Base-by-base conservation (phyloP, 2,888 invertebrate genomes). In the Timema podura region DNA sequence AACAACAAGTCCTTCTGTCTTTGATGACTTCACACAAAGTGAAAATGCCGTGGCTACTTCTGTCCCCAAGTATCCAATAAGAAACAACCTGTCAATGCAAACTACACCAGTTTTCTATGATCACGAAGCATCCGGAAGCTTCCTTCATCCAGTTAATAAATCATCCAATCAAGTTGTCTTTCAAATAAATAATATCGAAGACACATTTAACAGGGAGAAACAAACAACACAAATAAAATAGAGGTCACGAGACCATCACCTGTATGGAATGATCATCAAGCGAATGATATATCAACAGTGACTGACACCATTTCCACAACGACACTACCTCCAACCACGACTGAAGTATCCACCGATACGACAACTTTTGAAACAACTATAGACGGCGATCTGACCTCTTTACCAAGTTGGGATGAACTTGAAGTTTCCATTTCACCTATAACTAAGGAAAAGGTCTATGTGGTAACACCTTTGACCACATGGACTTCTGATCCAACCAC, bases 391-490 rank as follows among this genome's bases (percentile, higher is more conserved):
- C 67, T 74, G 0, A 83, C 83, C 5, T 76, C 79, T 9, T 84
- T 83, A 67, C 80, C 84, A 0, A 83, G 84, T 2, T 92, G 92
- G 92, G 87, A 88, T 57, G 83, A 85, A 76, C 84, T 89, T 73
- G 86, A 88, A 77, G 87, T 91, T 1, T 88, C 90, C 16, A 88
- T 91, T 78, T 90, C 91, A 11, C 88, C 91, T n/a, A 81, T 88
- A 71, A 91, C 91, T 6, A 89, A 90, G 77, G 93, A 93, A 81
- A 91, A 90, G 78, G 87, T 93, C 0, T 92, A 92, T 76, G 91
- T 93, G 1, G 92, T 93, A 0, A 93, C 93, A 5, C 92, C 93
- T 0, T 88, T 90, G 77, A 86, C 73, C 5, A 68, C 68, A 0
- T 73, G 72, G 74, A 61, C 48, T 7, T 49, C 66, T 10, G 70